Evolutionary conservation across 1,140 invertebrate genomes (phyloP).

Genomic region (Venustaconcha ellipsiformis): DNA sequence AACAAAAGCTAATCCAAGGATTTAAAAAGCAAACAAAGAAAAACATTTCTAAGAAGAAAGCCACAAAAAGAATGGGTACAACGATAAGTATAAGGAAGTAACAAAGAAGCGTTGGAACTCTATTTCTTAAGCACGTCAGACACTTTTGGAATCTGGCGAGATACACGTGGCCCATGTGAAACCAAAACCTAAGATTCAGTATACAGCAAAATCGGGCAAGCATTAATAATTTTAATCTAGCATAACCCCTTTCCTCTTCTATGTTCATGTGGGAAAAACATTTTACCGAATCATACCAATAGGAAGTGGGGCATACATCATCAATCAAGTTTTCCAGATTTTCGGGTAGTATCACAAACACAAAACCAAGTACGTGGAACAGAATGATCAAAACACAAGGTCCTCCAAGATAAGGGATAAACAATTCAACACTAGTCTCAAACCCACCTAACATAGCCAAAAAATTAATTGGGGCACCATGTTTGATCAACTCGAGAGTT

Average conservation of each 20-base stretch:
- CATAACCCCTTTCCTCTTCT: conserved; percentile 1
- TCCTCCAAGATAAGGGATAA: conserved; percentile 11
- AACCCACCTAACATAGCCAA: conserved; percentile 18
- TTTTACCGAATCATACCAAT: conserved; percentile 6
- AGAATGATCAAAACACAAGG: conserved; percentile 1
- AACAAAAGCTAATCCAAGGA: conserved; percentile 4
- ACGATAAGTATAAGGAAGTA: not conserved
- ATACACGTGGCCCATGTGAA: not conserved
- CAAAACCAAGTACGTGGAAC: conserved; percentile 11
- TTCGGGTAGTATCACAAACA: conserved; percentile 8
- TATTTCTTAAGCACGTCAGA: not conserved
- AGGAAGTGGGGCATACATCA: not conserved
- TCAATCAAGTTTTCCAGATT: conserved; percentile 4
- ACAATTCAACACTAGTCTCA: conserved; percentile 16
- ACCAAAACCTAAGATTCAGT: conserved; percentile 19
- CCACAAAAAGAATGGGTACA: not conserved
- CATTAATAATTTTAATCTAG: not conserved
- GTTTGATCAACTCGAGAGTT: conserved; percentile 18
- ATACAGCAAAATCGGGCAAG: conserved; percentile 3
- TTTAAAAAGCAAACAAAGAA: not conserved
- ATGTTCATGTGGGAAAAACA: conserved; percentile 9
- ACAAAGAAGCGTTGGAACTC: not conserved
- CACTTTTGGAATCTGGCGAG: not conserved
- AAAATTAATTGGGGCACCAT: conserved; percentile 18
- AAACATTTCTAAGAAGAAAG: not conserved